phyloP scores from a whole-genome alignment of 1,140 invertebrate species.

The Coboldia fuscipes region DNA sequence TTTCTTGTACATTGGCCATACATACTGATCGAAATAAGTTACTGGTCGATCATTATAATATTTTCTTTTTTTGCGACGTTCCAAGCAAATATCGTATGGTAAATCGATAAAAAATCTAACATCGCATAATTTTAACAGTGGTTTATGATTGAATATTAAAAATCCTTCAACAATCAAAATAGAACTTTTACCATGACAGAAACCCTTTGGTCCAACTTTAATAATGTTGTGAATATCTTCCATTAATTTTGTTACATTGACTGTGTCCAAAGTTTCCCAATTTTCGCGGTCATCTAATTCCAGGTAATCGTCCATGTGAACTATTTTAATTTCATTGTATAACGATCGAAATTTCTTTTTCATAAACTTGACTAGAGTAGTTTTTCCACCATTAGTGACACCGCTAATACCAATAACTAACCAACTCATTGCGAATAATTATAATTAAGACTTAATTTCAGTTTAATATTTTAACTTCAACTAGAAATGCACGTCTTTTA shows the following conservation, averaged over 20 bases:
- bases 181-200: too few relatives aligned
- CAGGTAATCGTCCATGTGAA: constrained; percentile 55
- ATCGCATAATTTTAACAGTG: constrained; percentile 38
- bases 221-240: constrained; percentile 31
- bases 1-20: constrained; percentile 47
- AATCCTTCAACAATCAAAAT: constrained; percentile 60
- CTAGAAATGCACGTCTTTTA: too few relatives aligned
- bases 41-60: constrained; percentile 59
- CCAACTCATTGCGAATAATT: constrained; percentile 36
- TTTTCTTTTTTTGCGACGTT: constrained; percentile 30
- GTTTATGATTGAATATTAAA: constrained; percentile 44
- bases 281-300: constrained; percentile 40
- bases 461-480: too few relatives aligned
- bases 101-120: constrained; percentile 50
- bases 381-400: constrained; percentile 62
- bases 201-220: constrained; percentile 37
- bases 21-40: constrained; percentile 55
- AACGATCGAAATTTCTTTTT: constrained; percentile 22
- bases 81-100: constrained; percentile 36
- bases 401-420: constrained; percentile 52
- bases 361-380: constrained; percentile 38
- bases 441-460: too few relatives aligned
- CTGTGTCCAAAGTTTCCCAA: constrained; percentile 41
- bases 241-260: constrained; percentile 47
- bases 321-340: constrained; percentile 22